These are phyloP conservation scores for Vesta saturnalis DNA, from an alignment of 2,888 invertebrate species.

Conservation along the genomic window DNA sequence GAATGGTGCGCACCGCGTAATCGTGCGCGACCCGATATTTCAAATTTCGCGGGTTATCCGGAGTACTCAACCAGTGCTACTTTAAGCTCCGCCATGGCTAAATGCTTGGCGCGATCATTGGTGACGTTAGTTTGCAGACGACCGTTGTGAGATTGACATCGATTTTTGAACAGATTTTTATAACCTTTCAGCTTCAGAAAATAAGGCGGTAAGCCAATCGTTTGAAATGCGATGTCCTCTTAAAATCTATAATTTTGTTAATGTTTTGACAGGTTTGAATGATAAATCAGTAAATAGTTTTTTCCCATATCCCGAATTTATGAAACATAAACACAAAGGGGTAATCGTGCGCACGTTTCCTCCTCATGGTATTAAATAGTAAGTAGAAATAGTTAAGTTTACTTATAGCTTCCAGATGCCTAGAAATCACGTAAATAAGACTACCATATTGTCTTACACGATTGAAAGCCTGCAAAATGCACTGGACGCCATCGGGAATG, in stretches of 20 bases:
- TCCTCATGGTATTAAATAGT: not conserved
- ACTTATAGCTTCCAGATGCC: not conserved
- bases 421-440: not conserved
- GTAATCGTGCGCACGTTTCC: not conserved
- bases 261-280: not conserved
- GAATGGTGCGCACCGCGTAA: no score
- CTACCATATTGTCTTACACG: not conserved
- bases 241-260: not conserved
- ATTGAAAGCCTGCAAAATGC: not conserved
- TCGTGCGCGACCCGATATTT: no score
- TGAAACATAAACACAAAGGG: not conserved
- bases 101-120: not conserved
- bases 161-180: not conserved
- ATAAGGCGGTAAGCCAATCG: not conserved
- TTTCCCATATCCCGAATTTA: not conserved
- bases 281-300: not conserved
- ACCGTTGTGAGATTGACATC: not conserved
- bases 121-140: not conserved
- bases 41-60: no score
- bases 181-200: not conserved
- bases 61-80: not conserved
- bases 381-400: not conserved
- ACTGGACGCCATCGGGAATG: not conserved
- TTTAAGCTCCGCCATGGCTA: not conserved
- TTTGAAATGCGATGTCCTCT: not conserved